Evolutionary conservation across 2,888 invertebrate species (phyloP).

Genomic region (Hirtodrosophila confusa): DNA sequence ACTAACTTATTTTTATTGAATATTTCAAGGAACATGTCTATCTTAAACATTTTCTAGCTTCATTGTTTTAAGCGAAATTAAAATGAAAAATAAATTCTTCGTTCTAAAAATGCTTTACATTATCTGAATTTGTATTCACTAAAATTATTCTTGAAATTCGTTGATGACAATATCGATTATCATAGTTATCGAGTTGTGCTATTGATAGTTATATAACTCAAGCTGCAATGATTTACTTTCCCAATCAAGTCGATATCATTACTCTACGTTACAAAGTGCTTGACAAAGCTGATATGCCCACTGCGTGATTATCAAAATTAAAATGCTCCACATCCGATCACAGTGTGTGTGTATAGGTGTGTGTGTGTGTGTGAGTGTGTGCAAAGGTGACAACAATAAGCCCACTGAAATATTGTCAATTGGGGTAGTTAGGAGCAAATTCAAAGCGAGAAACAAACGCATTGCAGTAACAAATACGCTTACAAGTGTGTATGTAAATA

Average conservation of each 20-base stretch:
- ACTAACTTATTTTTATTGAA: too few species aligned
- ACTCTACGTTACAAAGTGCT: slow-evolving; percentile 6
- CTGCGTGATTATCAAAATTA: neutral
- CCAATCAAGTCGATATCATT: neutral
- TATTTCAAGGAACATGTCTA: too few species aligned
- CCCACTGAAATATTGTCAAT: slow-evolving; percentile 70
- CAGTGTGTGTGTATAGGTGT: slow-evolving; percentile 30
- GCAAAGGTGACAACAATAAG: slow-evolving; percentile 58
- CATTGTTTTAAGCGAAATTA: too few species aligned
- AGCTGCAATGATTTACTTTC: too few species aligned
- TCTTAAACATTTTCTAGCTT: too few species aligned
- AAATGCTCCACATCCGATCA: slow-evolving; percentile 68
- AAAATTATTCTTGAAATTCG: too few species aligned
- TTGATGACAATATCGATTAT: too few species aligned
- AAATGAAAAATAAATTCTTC: too few species aligned
- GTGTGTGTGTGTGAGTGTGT: slow-evolving; percentile 31
- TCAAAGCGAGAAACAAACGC: slow-evolving; percentile 17
- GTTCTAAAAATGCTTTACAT: too few species aligned
- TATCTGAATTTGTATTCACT: too few species aligned
- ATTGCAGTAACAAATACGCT: slow-evolving; percentile 21
- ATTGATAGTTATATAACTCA: too few species aligned
- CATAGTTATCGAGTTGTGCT: too few species aligned
- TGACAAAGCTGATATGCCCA: slow-evolving; percentile 11
- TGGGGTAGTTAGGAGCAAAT: slow-evolving; percentile 51
- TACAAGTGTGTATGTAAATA: slow-evolving; percentile 9